Evolutionary conservation across 2,113 vertebrate species (phyloP), one percentile per base, ranked within the genome.

Genomic region (Callospermophilus lateralis): DNA sequence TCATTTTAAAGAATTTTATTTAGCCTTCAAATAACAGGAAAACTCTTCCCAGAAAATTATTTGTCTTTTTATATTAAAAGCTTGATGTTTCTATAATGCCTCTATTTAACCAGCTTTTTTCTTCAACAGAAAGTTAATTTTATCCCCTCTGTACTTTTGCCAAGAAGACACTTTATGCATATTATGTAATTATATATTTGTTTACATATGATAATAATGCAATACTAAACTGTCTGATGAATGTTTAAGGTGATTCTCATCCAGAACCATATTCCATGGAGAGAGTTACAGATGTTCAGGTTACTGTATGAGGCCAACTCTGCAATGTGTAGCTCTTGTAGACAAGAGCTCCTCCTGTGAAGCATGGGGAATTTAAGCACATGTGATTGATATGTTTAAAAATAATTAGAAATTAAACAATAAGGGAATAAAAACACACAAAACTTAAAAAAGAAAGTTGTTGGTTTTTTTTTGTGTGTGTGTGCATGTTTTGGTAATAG

Each of bases 181-280:
- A 96, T 95, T 95, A 96, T 95, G 80, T 93, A 51, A 85, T 97
- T 97, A 96, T 96, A 95, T 97, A 63, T 97, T 98, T 96, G 95
- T 98, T 97, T 63, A 97, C 81, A 91, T 88, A 81, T 79, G 80
- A 86, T 97, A 97, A 96, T 95, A 97, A 96, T 70, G 93, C 95
- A 85, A 97, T 80, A 95, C 51, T 97, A 97, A 81, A 97, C n/a
- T 96, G 84, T 92, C 94, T 88, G 68, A 94, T 80, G 90, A 98
- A 96, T 84, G 90, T 89, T 97, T 95, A 78, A 93, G 93, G 84
- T 2, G 0, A 58, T 79, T 96, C 77, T 65, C 73, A 88, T 94
- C 48, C 91, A 94, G 89, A 94, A 91, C 68, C 89, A 78, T 81
- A 72, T 93, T 91, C 94, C 96, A 87, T 48, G 95, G 0, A 42